Evolutionary conservation across 2,888 invertebrate genomes (phyloP).

Genomic region (Brachyptera risi): DNA sequence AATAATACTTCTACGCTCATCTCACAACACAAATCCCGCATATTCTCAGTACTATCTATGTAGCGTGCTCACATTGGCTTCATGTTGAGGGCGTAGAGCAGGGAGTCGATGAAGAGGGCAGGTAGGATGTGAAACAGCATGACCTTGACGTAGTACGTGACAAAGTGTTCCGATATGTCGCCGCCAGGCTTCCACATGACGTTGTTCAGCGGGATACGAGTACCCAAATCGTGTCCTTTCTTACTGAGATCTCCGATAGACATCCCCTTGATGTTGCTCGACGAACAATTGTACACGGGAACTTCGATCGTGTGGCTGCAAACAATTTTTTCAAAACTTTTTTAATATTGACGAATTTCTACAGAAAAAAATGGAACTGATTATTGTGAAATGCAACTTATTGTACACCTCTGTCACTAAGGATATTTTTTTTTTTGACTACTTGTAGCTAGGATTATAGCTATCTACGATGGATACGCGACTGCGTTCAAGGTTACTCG

Average conservation of each 20-base stretch:
- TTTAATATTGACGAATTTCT: no score
- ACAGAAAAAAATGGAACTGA: no score
- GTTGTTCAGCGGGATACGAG: conserved; percentile 61
- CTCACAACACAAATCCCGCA: no score
- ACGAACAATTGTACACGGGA: conserved; percentile 77
- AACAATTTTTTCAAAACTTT: no score
- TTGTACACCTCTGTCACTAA: no score
- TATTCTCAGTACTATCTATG: no score
- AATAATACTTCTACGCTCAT: no score
- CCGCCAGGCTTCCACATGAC: conserved; percentile 65
- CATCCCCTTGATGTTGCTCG: conserved; percentile 63
- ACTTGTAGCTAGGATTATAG: no score
- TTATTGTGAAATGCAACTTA: no score
- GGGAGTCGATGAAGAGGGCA: conserved; percentile 67
- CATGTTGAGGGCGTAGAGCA: conserved; percentile 60
- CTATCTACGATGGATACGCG: no score
- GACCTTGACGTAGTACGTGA: conserved; percentile 62
- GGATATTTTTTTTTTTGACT: no score
- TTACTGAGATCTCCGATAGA: conserved; percentile 59
- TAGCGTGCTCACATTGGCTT: conserved; percentile 69
- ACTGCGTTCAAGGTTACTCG: no score
- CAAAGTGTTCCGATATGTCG: conserved; percentile 53
- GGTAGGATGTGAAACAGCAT: conserved; percentile 73
- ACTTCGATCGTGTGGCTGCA: conserved; percentile 39
- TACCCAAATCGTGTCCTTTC: conserved; percentile 50